A percentile compares a stretch with the other conserved stretches of the same genome.
Conservation (phyloP, 2,888 invertebrate genomes). For the Aphodius granarius region DNA sequence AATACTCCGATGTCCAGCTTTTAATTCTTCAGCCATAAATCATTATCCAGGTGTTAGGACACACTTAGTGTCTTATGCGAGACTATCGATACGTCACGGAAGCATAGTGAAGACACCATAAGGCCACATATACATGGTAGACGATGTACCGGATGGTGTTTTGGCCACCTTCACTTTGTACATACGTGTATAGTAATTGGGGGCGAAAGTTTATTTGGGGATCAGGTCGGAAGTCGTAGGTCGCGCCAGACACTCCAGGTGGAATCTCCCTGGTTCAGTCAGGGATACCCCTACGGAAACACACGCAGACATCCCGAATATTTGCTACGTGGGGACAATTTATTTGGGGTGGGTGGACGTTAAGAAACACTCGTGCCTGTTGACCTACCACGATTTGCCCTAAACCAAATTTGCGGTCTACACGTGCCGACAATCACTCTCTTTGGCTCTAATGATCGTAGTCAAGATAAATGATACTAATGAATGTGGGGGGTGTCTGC, state of each 20-base stretch:
- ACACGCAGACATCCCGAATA: neutral
- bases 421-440: neutral
- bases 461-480: neutral
- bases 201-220: slow-evolving; percentile 26
- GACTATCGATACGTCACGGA: neutral
- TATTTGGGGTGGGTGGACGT: neutral
- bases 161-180: slow-evolving; percentile 9
- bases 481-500: neutral
- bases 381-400: neutral
- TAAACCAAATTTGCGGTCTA: neutral
- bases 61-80: neutral
- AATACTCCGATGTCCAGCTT: neutral
- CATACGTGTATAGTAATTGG: slow-evolving; percentile 22
- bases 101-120: slow-evolving; percentile 6
- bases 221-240: slow-evolving; percentile 33
- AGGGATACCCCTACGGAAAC: neutral
- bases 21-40: neutral
- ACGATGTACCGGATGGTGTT: neutral
- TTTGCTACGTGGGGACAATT: neutral
- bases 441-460: neutral
- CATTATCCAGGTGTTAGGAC: neutral
- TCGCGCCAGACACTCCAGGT: slow-evolving; percentile 35
- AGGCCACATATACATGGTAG: neutral
- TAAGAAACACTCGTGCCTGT: neutral
- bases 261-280: slow-evolving; percentile 1